phyloP scores from a whole-genome alignment of 1,140 invertebrate species.

The Pachyrhynchus sulphureomaculatus region DNA sequence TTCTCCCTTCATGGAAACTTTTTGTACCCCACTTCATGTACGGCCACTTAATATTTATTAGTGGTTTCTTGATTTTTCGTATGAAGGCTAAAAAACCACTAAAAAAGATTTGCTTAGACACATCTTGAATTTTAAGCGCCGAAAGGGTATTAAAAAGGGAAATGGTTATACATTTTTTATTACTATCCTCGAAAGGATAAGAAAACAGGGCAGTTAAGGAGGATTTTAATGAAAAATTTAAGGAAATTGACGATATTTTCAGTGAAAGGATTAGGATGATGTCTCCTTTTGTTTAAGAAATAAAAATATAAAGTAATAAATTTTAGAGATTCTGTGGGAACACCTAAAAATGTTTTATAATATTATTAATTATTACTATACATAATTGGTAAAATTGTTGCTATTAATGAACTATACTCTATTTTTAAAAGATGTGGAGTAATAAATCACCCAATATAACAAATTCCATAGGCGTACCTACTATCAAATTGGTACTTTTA shows the following conservation, averaged over 20 bases:
- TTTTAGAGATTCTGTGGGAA: no score
- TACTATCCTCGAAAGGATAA: conserved; percentile 11
- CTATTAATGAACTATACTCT: no score
- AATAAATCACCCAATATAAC: no score
- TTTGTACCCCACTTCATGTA: conserved; percentile 1
- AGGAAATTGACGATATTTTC: conserved; percentile 8
- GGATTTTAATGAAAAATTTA: conserved; percentile 3
- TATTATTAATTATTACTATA: no score
- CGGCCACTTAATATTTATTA: conserved; percentile 25
- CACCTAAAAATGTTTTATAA: neutral
- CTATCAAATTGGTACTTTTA: no score
- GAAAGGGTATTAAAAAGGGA: conserved; percentile 26
- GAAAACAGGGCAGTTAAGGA: conserved; percentile 5
- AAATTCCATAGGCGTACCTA: no score
- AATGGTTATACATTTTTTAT: conserved; percentile 24
- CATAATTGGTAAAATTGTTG: no score
- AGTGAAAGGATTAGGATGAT: no score
- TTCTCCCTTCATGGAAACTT: no score
- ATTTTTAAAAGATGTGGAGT: no score
- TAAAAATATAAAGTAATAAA: no score
- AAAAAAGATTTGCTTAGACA: conserved; percentile 17
- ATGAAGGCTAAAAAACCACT: conserved; percentile 1
- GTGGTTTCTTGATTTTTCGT: conserved; percentile 4
- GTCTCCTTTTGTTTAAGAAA: no score
- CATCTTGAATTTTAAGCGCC: conserved; percentile 20